Conservation (phyloP, 2,797 vertebrate species). For the Clangula hyemalis region DNA sequence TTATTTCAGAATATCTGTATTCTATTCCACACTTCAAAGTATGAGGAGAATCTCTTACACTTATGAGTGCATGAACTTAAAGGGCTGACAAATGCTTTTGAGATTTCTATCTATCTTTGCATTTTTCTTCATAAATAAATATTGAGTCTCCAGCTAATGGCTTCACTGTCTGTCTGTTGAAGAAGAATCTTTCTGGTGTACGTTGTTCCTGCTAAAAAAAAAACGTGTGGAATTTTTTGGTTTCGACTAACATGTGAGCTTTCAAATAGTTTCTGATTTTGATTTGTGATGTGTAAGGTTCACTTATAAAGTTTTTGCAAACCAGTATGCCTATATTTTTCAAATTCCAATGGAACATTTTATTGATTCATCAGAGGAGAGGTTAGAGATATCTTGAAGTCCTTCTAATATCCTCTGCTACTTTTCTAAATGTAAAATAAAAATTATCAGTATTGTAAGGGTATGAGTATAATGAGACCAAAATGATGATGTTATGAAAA, state of each 20-base stretch:
- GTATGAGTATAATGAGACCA: not conserved
- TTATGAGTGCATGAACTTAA: constrained; percentile 1
- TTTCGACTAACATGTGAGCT: constrained; percentile 22
- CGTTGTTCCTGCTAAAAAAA: not conserved
- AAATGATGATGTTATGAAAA: not conserved
- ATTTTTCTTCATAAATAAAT: constrained; percentile 7
- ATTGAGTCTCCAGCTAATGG: not conserved
- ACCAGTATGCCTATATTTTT: not conserved
- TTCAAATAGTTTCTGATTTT: constrained; percentile 48
- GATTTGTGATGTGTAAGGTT: constrained; percentile 15
- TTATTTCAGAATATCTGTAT: not conserved
- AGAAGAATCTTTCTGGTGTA: not conserved
- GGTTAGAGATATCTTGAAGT: not conserved
- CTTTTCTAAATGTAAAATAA: constrained; percentile 32
- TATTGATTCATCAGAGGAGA: constrained; percentile 18
- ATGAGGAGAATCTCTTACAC: not conserved
- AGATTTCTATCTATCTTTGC: constrained; percentile 4
- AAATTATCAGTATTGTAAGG: not conserved
- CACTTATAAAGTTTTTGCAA: not conserved
- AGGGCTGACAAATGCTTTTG: not conserved
- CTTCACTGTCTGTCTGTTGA: not conserved
- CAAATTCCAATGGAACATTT: not conserved
- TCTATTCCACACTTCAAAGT: not conserved
- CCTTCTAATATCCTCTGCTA: not conserved
- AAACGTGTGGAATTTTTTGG: not conserved